Base-by-base conservation (phyloP, 2,113 vertebrate genomes). In the Anas platyrhynchos region DNA sequence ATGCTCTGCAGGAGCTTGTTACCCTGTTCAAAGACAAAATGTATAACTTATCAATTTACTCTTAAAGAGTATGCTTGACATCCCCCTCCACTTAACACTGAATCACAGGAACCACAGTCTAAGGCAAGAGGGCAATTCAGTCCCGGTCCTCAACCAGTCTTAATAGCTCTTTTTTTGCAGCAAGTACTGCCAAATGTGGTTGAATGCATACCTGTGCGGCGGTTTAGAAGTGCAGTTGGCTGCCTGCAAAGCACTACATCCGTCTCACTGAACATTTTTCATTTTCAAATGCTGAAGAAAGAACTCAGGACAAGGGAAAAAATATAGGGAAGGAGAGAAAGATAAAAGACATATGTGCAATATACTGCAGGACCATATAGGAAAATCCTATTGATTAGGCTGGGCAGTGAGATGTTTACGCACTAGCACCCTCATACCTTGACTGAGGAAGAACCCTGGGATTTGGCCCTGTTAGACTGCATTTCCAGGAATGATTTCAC, bases 81-180 rank as follows among this genome's bases (percentile, higher is more conserved):
- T 88, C 93, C 55, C 65, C 71, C 67, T 94, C 38, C 93, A 95
- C 93, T 97, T 97, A 94, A 90, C 83, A 83, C 80, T 1, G 0
- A 93, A 31, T 96, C 89, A 82, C 80, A 94, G 95, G 87, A 96
- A 95, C 93, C 91, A 93, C 91, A 78, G 91, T 73, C 92, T 65
- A 65, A 96, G 86, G 95, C 94, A 96, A 96, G 89, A 96, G 94
- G 88, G 92, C 92, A 93, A 91, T 93, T 94, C 89, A 96, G 92
- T 87, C 86, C 84, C 16, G 5, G 55, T 61, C 76, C 81, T 96
- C 83, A 59, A 85, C 62, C 32, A 66, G 62, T 13, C 83, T 94
- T 94, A 95, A 91, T 88, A 96, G 89, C 77, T 93, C 56, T 84
- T 92, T 79, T 87, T 87, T 3, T 68, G 80, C 91, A 88, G 86